Evolutionary conservation across 2,888 invertebrate species (phyloP), one percentile per base, ranked within the genome.

Genomic region (Drosophila planitibia): DNA sequence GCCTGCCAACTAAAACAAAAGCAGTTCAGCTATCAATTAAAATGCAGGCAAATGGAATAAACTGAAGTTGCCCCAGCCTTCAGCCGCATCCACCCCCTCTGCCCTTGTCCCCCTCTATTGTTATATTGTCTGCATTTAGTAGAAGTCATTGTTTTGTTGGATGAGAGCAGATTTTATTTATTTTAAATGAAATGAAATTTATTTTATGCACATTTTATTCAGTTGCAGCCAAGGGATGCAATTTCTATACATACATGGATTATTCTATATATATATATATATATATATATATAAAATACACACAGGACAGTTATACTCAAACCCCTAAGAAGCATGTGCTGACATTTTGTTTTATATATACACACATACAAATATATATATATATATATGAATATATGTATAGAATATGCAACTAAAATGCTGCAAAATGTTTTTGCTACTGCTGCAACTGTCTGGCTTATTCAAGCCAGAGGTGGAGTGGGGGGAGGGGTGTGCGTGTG

Each of bases 131-230:
- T 82, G 81, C 69, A 70, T 64, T 80, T 80, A 67, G 75, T 79
- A 70, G 78, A 82, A 85, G 64, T 63, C 73, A 69, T 83, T 82
- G 86, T 85, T 80, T 79, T 81, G 69, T 30, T 39, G 51, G 41
- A 16, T 16, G 22, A 41, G 51, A 58, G 57, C 65, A 66, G 35
- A 69, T 85, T 87, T 89, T 87, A 89, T 87, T 89, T 87, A 89
- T 89, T 87, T 87, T 87, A 89, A 87, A 87, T 89, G 82, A 82
- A 89, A 87, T 89, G 81, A 82, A 87, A 89, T 87, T 83, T 89
- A 87, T 87, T 89, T 89, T 87, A 87, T 89, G 72, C 83, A 81
- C 82, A 83, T 88, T 86, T 89, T 84, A 83, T 89, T 81, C 71
- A 72, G 64, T 47, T 78, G 68, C 80, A 73, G 53, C 51, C 62